phyloP scores from a whole-genome alignment of 2,888 invertebrate species.

The Eurois occulta region DNA sequence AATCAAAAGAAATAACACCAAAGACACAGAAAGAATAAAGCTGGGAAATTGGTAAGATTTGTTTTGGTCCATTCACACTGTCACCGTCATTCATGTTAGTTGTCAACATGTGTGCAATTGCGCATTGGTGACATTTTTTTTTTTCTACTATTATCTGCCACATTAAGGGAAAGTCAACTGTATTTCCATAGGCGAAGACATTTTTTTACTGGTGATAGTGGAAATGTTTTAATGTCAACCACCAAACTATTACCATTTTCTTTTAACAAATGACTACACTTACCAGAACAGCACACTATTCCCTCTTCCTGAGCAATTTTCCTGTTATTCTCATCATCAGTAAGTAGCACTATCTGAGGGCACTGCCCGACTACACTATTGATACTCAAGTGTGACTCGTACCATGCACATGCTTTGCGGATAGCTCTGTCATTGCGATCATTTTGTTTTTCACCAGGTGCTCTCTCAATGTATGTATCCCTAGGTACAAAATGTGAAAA shows the following conservation, averaged over 20 bases:
- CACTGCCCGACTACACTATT: slow-evolving; percentile 75
- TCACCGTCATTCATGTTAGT: not conserved
- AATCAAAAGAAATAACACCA: not conserved
- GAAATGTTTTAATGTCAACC: not conserved
- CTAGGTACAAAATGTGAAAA: slow-evolving; percentile 82
- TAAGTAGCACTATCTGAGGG: slow-evolving; percentile 94
- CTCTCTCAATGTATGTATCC: slow-evolving; percentile 96
- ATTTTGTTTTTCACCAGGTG: slow-evolving; percentile 95
- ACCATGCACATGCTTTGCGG: slow-evolving; percentile 95
- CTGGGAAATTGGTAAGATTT: not conserved
- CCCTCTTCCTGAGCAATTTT: slow-evolving; percentile 93
- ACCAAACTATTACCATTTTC: not conserved
- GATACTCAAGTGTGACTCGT: slow-evolving; percentile 92
- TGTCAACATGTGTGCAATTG: not conserved
- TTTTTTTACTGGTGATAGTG: not conserved
- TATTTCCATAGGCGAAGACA: not conserved
- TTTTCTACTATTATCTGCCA: not conserved
- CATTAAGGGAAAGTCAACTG: not conserved
- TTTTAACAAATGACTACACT: slow-evolving; percentile 56
- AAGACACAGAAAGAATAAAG: not conserved
- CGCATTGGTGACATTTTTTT: not conserved
- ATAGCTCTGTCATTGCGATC: slow-evolving; percentile 98
- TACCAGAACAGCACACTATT: slow-evolving; percentile 93
- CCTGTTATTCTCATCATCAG: slow-evolving; percentile 95
- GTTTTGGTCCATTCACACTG: not conserved